Evolutionary conservation across 92 coral and sea anemone species (phyloP).

Genomic region (Phenganax subtilis): DNA sequence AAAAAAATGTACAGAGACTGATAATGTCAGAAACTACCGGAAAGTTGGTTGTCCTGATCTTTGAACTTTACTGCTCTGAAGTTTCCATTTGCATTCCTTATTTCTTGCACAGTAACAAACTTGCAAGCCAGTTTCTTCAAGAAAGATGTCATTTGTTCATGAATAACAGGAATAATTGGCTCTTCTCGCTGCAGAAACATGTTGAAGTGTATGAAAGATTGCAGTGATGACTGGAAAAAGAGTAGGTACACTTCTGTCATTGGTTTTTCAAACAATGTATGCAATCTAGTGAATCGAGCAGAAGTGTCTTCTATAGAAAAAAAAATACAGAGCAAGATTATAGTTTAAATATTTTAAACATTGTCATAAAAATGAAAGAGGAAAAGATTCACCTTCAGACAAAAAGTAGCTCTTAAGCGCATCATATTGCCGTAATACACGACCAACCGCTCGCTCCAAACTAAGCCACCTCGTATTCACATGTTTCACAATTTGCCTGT

Average conservation of each 20-base stretch:
- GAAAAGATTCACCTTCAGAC: neutral
- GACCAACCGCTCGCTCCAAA: constrained; percentile 51
- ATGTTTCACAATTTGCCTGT: constrained; percentile 51
- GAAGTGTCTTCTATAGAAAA: neutral
- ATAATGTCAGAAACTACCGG: no score
- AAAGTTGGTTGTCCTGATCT: no score
- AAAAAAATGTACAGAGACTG: no score
- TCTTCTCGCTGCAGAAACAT: neutral
- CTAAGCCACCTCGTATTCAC: constrained; percentile 54
- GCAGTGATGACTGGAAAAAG: constrained; percentile 42
- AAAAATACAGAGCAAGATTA: no score
- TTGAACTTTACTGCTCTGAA: no score
- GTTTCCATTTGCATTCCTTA: neutral
- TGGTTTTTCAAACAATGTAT: constrained; percentile 8
- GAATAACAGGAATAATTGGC: neutral
- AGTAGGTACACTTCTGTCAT: constrained; percentile 43
- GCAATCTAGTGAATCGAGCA: constrained; percentile 1
- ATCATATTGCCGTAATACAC: constrained; percentile 43
- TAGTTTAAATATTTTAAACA: no score
- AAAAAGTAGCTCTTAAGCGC: constrained; percentile 53
- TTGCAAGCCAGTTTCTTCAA: neutral
- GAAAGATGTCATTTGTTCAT: neutral
- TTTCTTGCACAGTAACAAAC: neutral
- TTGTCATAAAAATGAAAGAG: no score
- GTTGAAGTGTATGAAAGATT: neutral